These are phyloP conservation scores for Eustalomyia histrio DNA, from an alignment of 2,888 invertebrate genomes.

Conservation along the genomic window DNA sequence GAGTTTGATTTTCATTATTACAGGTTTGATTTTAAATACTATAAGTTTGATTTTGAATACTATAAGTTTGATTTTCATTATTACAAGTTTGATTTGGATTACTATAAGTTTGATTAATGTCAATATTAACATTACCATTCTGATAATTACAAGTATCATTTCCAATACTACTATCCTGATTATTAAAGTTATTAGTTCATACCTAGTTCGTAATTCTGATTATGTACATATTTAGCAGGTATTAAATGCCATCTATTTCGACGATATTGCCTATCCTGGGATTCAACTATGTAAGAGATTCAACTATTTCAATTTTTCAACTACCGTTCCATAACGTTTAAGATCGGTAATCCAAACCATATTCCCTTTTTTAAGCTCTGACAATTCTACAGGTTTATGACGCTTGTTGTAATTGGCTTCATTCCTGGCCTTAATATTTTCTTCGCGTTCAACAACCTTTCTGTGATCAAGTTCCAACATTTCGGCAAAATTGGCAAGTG, in stretches of 20 bases:
- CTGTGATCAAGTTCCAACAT: background rate
- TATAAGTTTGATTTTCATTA: background rate
- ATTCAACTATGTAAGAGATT: conserved; percentile 13
- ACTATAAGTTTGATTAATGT: too few relatives aligned
- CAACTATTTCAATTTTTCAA: background rate
- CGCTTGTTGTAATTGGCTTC: conserved; percentile 23
- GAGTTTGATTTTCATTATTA: background rate
- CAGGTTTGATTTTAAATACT: background rate
- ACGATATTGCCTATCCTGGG: conserved; percentile 9
- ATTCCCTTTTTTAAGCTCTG: background rate
- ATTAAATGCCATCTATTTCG: conserved; percentile 33
- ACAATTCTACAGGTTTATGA: background rate
- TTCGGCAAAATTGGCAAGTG: conserved; percentile 26
- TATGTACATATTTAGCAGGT: background rate
- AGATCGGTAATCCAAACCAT: too few relatives aligned
- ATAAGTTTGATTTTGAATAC: background rate
- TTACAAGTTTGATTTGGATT: too few relatives aligned
- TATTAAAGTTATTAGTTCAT: too few relatives aligned
- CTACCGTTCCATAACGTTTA: background rate
- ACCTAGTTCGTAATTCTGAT: conserved; percentile 20
- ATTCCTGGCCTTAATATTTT: conserved; percentile 9
- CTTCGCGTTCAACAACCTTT: background rate
- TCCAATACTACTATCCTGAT: too few relatives aligned
- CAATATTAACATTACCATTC: too few relatives aligned
- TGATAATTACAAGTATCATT: too few relatives aligned